Base-by-base conservation (phyloP, 2,113 vertebrate species). In the Aphyosemion australe region DNA sequence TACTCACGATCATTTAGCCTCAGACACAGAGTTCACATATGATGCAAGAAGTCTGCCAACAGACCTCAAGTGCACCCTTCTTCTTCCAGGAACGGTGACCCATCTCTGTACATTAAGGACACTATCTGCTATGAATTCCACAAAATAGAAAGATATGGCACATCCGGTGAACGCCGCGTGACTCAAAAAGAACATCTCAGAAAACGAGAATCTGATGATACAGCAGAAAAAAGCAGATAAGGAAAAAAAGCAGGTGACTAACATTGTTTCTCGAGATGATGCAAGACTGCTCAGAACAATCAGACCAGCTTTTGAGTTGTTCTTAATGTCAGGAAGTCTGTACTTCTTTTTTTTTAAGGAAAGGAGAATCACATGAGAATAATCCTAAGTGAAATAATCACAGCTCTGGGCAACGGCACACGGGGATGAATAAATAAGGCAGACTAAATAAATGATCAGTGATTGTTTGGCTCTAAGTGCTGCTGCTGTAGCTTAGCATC, bases 401-500 rank as follows among this genome's bases (percentile, higher is more conserved):
- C 89, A 84, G 80, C 84, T 85, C 79, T 84, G 55, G 87, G 87
- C 82, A 79, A 86, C 72, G 67, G 74, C 77, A 80, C 82, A 74
- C 32, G 69, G 70, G 72, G 73, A 88, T 86, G 80, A 91, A 91
- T 89, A 89, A 89, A 91, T 90, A 90, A 90, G 86, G 63, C 84
- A 74, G 81, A 89, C 88, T 87, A 87, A 91, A 89, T 91, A 92
- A 92, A 92, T 92, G 84, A 90, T 89, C 86, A 84, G 85, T 87
- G 87, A 88, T 90, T 90, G 87, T 89, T 90, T 88, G 86, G 86
- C 87, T 90, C 76, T 85, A 88, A 90, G 90, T 89, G 76, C 76
- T 81, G 85, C 74, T 82, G 79, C 84, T 81, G 86, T 86, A 88
- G 79, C 77, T 79, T 75, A 55, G 83, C 84, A 90, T 92, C 90